These are phyloP conservation scores for Pteronura brasiliensis DNA, from an alignment of 2,113 vertebrate genomes.

Conservation along the genomic window DNA sequence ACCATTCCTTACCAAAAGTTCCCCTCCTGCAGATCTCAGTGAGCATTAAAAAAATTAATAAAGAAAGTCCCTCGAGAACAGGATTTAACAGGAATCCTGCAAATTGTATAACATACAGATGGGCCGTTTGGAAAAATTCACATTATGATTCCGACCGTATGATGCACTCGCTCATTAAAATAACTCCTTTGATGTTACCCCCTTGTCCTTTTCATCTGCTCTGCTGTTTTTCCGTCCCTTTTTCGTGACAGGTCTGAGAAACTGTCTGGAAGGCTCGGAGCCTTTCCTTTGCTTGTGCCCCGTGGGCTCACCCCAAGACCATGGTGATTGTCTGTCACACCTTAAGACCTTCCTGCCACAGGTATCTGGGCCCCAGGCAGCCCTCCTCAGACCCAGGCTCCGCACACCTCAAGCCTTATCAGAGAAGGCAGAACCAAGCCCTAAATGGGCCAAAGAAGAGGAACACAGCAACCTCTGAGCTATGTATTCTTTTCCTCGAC, in stretches of 20 bases:
- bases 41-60: background rate
- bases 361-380: background rate
- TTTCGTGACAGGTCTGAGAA: slow-evolving; percentile 55
- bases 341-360: background rate
- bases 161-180: slow-evolving; percentile 55
- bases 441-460: background rate
- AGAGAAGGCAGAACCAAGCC: background rate
- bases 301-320: background rate
- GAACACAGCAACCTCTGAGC: background rate
- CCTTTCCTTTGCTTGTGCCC: background rate
- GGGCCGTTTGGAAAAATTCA: slow-evolving; percentile 45
- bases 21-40: background rate
- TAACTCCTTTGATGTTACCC: slow-evolving; percentile 61
- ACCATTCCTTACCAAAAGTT: background rate
- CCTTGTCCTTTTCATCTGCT: slow-evolving; percentile 40
- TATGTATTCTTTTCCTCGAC: background rate
- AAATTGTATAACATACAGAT: slow-evolving; percentile 48
- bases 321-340: background rate
- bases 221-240: slow-evolving; percentile 16
- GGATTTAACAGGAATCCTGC: slow-evolving; percentile 28
- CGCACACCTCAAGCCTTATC: background rate
- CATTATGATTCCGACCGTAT: background rate
- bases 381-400: background rate
- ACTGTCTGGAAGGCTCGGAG: background rate
- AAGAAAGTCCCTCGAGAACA: background rate